A percentile compares a stretch with the other conserved stretches of the same genome.
These are phyloP conservation scores for Caenorhabditis tropicalis DNA, from an alignment of 1,140 invertebrate species.

Conservation along the genomic window DNA sequence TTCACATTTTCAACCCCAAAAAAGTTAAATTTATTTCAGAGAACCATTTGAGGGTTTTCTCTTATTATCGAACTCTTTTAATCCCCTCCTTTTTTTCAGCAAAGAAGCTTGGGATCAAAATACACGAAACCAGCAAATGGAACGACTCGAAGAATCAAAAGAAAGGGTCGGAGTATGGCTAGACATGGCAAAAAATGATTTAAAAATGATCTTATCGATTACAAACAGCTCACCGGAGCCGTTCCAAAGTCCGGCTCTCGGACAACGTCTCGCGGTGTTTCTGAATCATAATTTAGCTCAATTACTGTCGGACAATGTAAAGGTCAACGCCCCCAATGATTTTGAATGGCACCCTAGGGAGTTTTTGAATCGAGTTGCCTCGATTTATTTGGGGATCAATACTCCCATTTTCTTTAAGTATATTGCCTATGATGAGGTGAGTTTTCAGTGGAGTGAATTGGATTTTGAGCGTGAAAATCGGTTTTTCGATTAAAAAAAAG, in stretches of 20 bases:
- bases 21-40: no score
- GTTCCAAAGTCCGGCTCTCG: conserved; percentile 84
- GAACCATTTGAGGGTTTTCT: no score
- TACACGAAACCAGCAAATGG: conserved; percentile 58
- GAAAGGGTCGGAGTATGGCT: conserved; percentile 85
- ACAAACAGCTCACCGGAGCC: conserved; percentile 91
- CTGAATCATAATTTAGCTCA: conserved; percentile 91
- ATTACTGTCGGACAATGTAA: conserved; percentile 94
- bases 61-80: no score
- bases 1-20: no score
- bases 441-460: background rate
- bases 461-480: no score
- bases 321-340: conserved; percentile 77
- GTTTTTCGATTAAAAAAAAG: no score
- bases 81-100: background rate
- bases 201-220: conserved; percentile 96
- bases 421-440: conserved; percentile 79
- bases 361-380: background rate
- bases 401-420: background rate
- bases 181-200: conserved; percentile 90
- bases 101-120: conserved; percentile 60
- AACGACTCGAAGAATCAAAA: conserved; percentile 81
- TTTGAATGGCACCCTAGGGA: conserved; percentile 15
- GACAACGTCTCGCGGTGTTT: conserved; percentile 92
- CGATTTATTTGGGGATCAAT: conserved; percentile 24